These are phyloP conservation scores for Luperina nickerlii DNA, from an alignment of 2,888 invertebrate species.

Conservation along the genomic window DNA sequence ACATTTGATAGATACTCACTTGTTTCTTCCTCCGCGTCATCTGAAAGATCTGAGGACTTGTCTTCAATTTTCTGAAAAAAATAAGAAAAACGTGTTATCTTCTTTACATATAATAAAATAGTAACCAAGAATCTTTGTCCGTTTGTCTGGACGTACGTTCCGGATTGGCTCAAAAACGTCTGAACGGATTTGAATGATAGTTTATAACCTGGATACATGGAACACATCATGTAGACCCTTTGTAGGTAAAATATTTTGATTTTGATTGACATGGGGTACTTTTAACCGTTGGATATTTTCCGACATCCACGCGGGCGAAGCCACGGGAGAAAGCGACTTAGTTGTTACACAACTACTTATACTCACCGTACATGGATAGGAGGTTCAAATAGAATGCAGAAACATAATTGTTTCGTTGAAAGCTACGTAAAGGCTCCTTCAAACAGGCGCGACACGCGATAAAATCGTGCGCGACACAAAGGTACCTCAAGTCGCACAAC, in stretches of 20 bases:
- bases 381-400: background rate
- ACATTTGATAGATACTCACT: conserved; percentile 55
- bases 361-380: background rate
- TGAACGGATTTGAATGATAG: background rate
- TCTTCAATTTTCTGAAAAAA: conserved; percentile 64
- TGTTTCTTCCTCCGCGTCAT: conserved; percentile 60
- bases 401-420: background rate
- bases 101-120: background rate
- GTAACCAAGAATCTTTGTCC: background rate
- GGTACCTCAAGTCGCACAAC: too few relatives aligned
- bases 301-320: background rate
- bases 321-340: background rate
- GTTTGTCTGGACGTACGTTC: background rate
- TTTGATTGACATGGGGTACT: background rate
- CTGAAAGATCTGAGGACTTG: conserved; percentile 59
- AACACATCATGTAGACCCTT: background rate
- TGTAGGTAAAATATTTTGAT: too few relatives aligned
- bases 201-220: background rate
- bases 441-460: too few relatives aligned
- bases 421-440: too few relatives aligned
- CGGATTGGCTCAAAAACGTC: background rate
- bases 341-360: background rate
- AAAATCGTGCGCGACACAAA: too few relatives aligned
- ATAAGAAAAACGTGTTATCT: background rate
- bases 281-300: background rate